Evolutionary conservation across 37 sponge, comb jelly and placozoan species (phyloP).

Genomic region (Agelas oroides): DNA sequence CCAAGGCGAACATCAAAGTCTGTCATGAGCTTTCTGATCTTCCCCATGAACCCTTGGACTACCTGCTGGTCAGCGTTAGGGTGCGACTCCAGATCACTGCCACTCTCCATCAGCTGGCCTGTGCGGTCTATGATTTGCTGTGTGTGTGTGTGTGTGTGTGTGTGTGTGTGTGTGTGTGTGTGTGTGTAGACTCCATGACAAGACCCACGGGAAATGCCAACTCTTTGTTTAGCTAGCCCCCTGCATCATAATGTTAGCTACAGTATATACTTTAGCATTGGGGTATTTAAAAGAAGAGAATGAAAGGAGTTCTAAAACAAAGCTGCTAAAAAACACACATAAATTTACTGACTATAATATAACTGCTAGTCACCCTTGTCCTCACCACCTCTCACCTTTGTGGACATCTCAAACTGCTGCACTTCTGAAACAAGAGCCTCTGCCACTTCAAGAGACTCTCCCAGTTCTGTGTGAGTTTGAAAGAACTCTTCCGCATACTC

Average conservation of each 20-base stretch:
- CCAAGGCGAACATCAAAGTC: conserved; percentile 47
- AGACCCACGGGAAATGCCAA: too few species aligned
- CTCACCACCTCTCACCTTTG: conserved; percentile 38
- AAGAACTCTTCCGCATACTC: conserved; percentile 76
- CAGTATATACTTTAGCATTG: not conserved
- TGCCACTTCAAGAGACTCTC: conserved; percentile 62
- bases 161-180: conserved; percentile 5
- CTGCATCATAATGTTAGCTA: not conserved
- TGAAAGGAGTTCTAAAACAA: too few species aligned
- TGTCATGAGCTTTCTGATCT: conserved; percentile 37
- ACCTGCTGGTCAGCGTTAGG: conserved; percentile 10
- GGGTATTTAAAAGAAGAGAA: too few species aligned
- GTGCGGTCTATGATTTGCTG: conserved; percentile 53
- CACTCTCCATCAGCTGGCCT: conserved; percentile 24
- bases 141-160: conserved; percentile 5
- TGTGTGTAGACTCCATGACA: too few species aligned
- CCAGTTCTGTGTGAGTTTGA: conserved; percentile 60
- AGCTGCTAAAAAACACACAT: too few species aligned
- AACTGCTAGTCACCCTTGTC: too few species aligned
- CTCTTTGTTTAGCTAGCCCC: too few species aligned
- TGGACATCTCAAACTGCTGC: conserved; percentile 54
- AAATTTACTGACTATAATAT: too few species aligned
- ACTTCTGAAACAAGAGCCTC: conserved; percentile 51
- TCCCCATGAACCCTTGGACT: conserved; percentile 31
- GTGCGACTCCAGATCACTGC: conserved; percentile 20